Percentiles rank a stretch among this genome's conserved stretches.
Conservation (phyloP, 2,797 vertebrate species). For the Dendrocincla tyrannina region DNA sequence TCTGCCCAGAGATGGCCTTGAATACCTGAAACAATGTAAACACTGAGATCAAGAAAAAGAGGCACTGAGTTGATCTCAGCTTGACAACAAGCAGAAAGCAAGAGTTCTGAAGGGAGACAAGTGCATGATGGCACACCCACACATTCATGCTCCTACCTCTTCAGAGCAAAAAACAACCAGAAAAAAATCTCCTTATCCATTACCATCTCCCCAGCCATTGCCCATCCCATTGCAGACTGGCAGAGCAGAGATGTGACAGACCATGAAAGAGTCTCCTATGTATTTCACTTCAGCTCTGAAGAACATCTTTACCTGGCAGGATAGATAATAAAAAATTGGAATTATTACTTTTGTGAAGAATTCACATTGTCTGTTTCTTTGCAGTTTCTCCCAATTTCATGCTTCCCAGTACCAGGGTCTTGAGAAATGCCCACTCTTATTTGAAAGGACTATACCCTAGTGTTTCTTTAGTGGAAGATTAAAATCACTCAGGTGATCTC, state of each 20-base stretch:
- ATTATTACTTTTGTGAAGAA: neutral
- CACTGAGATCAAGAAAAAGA: neutral
- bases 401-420: neutral
- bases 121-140: accelerated
- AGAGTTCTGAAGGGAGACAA: neutral
- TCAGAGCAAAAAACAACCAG: neutral
- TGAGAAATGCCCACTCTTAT: neutral
- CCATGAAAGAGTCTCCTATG: neutral
- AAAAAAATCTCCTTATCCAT: neutral
- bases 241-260: neutral
- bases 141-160: neutral
- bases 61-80: neutral
- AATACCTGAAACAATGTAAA: neutral
- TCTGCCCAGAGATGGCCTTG: neutral
- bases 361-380: neutral
- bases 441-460: neutral
- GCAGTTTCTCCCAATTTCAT: neutral
- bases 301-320: neutral
- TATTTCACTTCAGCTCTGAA: neutral
- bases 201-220: neutral
- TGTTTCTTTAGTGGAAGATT: neutral
- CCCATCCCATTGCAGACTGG: too few relatives aligned
- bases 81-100: neutral
- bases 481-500: neutral
- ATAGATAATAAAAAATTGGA: neutral